phyloP scores from a whole-genome alignment of 2,888 invertebrate genomes.

The Pammene fasciana region DNA sequence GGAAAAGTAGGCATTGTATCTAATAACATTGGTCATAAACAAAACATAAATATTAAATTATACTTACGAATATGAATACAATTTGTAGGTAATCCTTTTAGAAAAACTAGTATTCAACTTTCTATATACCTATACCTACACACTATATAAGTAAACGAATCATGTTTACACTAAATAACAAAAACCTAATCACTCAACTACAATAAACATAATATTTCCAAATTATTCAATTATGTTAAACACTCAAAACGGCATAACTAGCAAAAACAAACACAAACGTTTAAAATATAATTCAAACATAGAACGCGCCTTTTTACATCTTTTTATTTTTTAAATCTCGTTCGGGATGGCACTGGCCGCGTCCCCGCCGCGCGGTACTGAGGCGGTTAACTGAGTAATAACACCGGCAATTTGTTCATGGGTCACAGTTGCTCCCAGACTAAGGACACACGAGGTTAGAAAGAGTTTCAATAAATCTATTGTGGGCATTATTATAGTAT shows the following conservation, averaged over 20 bases:
- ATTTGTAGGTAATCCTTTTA: not conserved
- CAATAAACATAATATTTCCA: not conserved
- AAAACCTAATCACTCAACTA: not conserved
- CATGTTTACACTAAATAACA: constrained; percentile 11
- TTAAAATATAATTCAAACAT: constrained; percentile 42
- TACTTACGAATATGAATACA: constrained; percentile 32
- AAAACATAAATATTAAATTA: not conserved
- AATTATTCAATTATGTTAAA: not conserved
- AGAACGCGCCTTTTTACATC: constrained; percentile 42
- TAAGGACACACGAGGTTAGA: constrained; percentile 62
- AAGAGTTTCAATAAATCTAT: constrained; percentile 52
- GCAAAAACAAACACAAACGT: constrained; percentile 46
- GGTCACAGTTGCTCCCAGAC: constrained; percentile 69
- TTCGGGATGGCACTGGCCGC: constrained; percentile 58
- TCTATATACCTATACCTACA: too few relatives aligned
- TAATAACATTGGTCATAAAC: not conserved
- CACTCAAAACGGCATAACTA: not conserved
- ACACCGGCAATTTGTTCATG: constrained; percentile 75
- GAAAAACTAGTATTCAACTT: constrained; percentile 27
- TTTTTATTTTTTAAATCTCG: constrained; percentile 45
- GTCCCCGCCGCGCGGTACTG: constrained; percentile 70
- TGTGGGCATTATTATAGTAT: constrained; percentile 19
- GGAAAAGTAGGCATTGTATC: not conserved
- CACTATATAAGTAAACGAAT: not conserved
- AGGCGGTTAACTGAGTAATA: constrained; percentile 75